Percentiles rank a stretch among this genome's conserved stretches.
phyloP scores from a whole-genome alignment of 2,888 invertebrate genomes.

The Synanthedon myopaeformis region DNA sequence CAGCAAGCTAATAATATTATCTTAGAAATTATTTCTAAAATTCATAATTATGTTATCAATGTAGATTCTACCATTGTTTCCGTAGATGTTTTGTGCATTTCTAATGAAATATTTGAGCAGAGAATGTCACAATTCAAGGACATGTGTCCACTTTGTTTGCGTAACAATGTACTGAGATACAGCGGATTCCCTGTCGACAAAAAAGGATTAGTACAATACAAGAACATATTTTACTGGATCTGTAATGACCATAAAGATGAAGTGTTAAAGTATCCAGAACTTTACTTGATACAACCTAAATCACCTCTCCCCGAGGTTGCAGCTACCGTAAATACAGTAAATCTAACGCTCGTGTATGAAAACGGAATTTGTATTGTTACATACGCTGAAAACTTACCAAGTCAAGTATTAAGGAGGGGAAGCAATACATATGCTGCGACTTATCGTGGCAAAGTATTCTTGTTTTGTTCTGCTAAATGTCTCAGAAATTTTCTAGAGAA shows the following conservation, averaged over 20 bases:
- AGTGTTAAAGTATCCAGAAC: conserved; percentile 52
- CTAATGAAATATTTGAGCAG: conserved; percentile 61
- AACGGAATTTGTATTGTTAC: conserved; percentile 73
- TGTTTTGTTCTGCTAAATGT: conserved; percentile 68
- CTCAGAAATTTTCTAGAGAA: conserved; percentile 60
- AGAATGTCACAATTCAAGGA: conserved; percentile 62
- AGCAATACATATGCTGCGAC: conserved; percentile 46
- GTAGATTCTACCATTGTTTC: conserved; percentile 56
- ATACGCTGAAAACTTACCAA: conserved; percentile 66
- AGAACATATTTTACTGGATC: conserved; percentile 70
- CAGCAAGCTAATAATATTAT: conserved; percentile 42
- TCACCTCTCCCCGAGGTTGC: conserved; percentile 64
- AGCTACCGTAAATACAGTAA: conserved; percentile 44
- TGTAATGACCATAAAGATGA: conserved; percentile 64
- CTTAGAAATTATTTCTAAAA: conserved; percentile 39
- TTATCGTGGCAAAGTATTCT: conserved; percentile 62
- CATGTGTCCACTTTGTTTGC: conserved; percentile 73
- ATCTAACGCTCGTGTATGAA: conserved; percentile 48
- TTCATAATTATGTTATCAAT: conserved; percentile 64
- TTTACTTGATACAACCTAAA: conserved; percentile 27
- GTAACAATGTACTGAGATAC: conserved; percentile 30
- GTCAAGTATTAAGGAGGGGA: conserved; percentile 55
- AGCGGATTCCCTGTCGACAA: conserved; percentile 62
- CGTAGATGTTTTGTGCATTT: conserved; percentile 65
- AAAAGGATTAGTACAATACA: conserved; percentile 68